Evolutionary conservation across 2,113 vertebrate species (phyloP).

Genomic region (Neomonachus schauinslandi): DNA sequence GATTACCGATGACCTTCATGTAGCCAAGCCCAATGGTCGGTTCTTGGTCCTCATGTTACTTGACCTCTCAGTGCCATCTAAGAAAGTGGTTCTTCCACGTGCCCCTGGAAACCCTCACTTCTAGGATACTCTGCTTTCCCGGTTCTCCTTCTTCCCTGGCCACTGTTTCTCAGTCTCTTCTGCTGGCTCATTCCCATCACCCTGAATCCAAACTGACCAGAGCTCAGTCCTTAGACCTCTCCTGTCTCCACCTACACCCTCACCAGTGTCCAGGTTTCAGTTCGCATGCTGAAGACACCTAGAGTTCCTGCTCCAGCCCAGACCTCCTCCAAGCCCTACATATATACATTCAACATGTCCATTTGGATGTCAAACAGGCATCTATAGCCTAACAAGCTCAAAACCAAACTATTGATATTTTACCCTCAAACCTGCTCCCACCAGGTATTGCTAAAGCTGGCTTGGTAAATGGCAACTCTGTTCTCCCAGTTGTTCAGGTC

Average conservation of each 20-base stretch:
- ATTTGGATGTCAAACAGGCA: background rate
- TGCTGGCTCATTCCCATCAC: background rate
- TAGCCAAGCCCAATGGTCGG: background rate
- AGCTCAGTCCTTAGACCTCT: background rate
- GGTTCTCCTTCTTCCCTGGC: background rate
- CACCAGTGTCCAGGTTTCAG: background rate
- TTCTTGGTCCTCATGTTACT: background rate
- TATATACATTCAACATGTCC: background rate
- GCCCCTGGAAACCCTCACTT: background rate
- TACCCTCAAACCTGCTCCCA: background rate
- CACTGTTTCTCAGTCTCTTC: background rate
- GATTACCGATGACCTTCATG: background rate
- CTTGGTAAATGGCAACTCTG: background rate
- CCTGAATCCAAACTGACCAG: background rate
- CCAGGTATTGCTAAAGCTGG: background rate
- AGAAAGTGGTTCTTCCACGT: background rate
- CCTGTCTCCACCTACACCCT: background rate
- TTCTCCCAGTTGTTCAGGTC: background rate
- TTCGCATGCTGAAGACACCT: background rate
- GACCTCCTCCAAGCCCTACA: background rate
- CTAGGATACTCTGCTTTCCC: background rate
- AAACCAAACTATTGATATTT: background rate
- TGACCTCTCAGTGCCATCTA: background rate
- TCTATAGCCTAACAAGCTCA: background rate
- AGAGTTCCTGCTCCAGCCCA: background rate